Base-by-base conservation (phyloP, 2,797 vertebrate species). In the Podarcis siculus region DNA sequence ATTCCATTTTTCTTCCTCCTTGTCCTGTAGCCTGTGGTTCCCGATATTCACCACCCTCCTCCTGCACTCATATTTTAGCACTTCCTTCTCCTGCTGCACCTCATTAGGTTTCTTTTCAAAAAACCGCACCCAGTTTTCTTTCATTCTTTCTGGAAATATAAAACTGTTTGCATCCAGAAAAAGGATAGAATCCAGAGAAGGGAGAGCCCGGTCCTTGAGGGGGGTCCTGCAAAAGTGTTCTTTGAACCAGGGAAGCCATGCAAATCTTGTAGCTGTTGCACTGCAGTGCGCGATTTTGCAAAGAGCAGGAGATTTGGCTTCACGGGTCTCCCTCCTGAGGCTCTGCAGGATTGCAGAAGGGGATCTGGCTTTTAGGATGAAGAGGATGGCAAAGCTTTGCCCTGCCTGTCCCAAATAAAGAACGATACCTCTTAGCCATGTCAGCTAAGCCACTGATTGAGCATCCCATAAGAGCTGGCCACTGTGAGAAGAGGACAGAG, bases 161-260 rank as follows among this genome's bases (percentile, higher is more conserved):
- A 91, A 69, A 89, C 76, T 39, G 45, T 94, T 87, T 85, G 86
- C 87, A 72, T 35, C 30, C 32, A 72, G 35, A 58, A 85, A 79
- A 84, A 49, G 19, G 2, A 6, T 4, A n/a, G 49, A 7, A 27
- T 13, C 23, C 8, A n/a, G 64, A 79, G 49, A 73, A 72, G 42
- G 45, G 12, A 27, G 8, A 17, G 9, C 9, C 25, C 2, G 1
- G 2, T 35, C 1, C n/a, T 55, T 21, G 8, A 32, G 4, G 25
- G 30, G n/a, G 21, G 7, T 39, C 78, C 23, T 30, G 25, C 25
- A 25, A 23, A 55, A 23, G 17, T 1, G 67, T 80, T 77, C 9
- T 42, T 61, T 49, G 30, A 2, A 30, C 19, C 32, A n/a, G 32
- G 58, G 19, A 12, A 2, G n/a, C 25, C 19, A 4, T n/a, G 66